Conservation (phyloP, 2,888 invertebrate genomes). For the Ectemnius cavifrons region DNA sequence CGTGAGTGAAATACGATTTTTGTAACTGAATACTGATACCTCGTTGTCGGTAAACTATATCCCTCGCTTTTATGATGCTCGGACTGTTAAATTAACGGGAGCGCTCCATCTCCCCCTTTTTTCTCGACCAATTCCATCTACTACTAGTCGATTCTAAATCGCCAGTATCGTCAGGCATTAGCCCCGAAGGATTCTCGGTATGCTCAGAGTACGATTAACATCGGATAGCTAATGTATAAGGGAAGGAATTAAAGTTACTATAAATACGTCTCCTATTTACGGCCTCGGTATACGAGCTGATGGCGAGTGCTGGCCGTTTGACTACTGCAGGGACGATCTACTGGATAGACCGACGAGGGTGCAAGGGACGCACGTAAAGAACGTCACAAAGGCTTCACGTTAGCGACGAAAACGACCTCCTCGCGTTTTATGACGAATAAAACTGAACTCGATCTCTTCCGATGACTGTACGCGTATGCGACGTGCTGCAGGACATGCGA, state of each 20-base stretch:
- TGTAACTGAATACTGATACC: constrained; percentile 26
- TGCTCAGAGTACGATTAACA: no score
- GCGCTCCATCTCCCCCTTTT: no score
- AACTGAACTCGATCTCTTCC: constrained; percentile 53
- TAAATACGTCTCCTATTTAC: no score
- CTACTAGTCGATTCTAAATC: no score
- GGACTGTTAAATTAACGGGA: not conserved
- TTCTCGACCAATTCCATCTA: no score
- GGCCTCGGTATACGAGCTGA: constrained; percentile 3
- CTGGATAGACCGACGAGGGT: constrained; percentile 1
- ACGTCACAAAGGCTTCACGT: constrained; percentile 10
- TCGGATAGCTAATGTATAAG: no score
- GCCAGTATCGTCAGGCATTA: no score
- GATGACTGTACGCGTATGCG: constrained; percentile 31
- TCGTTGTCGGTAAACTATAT: constrained; percentile 17
- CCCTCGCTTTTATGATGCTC: not conserved
- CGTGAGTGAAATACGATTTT: constrained; percentile 31
- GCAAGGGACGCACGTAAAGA: constrained; percentile 18
- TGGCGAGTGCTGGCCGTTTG: constrained; percentile 1
- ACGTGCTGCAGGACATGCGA: not conserved
- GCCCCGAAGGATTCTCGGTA: no score
- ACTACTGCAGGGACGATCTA: constrained; percentile 1
- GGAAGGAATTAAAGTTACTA: no score
- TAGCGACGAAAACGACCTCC: constrained; percentile 48
- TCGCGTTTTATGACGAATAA: constrained; percentile 63